Evolutionary conservation across 2,113 vertebrate species (phyloP).

Genomic region (Phainopepla nitens): DNA sequence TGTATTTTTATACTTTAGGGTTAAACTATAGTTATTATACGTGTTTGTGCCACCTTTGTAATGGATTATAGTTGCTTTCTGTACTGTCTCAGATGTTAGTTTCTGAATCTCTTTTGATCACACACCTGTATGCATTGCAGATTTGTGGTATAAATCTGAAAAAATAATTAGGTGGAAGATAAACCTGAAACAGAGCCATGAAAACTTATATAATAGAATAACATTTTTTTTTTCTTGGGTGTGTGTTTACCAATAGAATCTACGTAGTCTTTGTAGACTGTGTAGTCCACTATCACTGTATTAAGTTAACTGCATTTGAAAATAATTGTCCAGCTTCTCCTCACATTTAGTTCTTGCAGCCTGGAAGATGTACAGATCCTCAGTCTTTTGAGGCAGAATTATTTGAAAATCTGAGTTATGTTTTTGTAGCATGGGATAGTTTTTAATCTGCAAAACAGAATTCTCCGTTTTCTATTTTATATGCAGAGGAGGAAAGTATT

Average conservation of each 20-base stretch:
- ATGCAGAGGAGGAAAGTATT: not conserved
- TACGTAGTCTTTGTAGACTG: not conserved
- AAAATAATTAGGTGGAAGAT: not conserved
- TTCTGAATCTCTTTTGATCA: not conserved
- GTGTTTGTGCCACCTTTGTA: not conserved
- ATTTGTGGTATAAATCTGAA: not conserved
- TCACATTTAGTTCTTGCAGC: not conserved
- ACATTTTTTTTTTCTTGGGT: not conserved
- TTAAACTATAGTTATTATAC: not conserved
- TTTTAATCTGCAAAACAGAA: not conserved
- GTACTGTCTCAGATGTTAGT: not conserved
- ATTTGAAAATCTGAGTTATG: not conserved
- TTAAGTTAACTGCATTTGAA: not conserved
- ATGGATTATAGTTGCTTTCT: not conserved
- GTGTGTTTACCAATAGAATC: not conserved
- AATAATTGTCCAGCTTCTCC: not conserved
- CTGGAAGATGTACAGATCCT: not conserved
- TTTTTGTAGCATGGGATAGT: not conserved
- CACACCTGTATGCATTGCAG: not conserved
- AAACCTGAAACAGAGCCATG: not conserved
- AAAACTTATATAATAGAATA: not conserved
- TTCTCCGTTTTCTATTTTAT: not conserved
- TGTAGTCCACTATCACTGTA: not conserved
- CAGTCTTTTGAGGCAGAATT: not conserved
- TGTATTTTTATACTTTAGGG: not conserved